Base-by-base conservation (phyloP, 2,113 vertebrate genomes). In the Pao palembangensis region DNA sequence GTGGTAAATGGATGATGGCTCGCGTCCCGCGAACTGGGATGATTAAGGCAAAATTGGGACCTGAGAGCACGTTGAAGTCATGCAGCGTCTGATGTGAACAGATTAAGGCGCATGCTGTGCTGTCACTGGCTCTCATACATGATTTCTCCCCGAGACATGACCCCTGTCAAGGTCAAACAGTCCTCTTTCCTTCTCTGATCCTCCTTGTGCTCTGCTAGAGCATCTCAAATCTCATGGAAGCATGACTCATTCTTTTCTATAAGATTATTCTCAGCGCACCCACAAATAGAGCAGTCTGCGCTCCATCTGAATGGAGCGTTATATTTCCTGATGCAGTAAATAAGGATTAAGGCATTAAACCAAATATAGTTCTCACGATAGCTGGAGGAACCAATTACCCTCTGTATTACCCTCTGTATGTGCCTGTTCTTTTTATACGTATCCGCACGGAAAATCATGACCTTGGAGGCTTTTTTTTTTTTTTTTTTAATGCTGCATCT, bases 281-380 rank as follows among this genome's bases (percentile, higher is more conserved):
- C 72, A 76, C 75, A 62, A 71, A 78, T 71, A 78, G 71, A 77
- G 67, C 75, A 52, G 77, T 80, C 75, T 58, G 62, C 49, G 5
- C 74, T 67, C 71, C 61, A 52, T 75, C 80, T 78, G 62, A 81
- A 85, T 73, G 47, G 64, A 48, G 82, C 73, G 76, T 80, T 83
- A 83, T 78, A 61, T 83, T 79, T 78, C 73, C 73, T 85, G 80
- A 85, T 80, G 67, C 76, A 81, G 75, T 61, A 80, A 83, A 83
- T 77, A 74, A 72, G 81, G 80, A 88, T 84, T 81, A 81, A 70
- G 55, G 75, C 69, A 77, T 82, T 84, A 79, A 79, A 76, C 71
- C 72, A 84, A 85, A 86, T 78, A 82, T 72, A 81, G 83, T 73
- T 81, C 63, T 78, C 69, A 68, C 43, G 61, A 79, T 64, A 64